phyloP scores from a whole-genome alignment of 2,888 invertebrate species.

The Ametastegia equiseti region DNA sequence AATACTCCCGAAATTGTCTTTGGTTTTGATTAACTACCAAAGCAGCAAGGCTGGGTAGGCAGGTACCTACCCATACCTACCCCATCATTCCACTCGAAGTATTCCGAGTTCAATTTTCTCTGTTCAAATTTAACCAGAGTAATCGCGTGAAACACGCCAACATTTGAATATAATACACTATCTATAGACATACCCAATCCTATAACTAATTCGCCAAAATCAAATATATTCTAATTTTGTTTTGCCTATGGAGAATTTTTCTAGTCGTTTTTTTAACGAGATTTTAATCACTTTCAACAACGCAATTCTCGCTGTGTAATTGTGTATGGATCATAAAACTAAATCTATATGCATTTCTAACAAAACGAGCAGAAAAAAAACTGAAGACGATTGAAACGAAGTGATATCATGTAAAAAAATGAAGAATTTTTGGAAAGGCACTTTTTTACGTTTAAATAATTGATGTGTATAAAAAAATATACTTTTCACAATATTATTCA shows the following conservation, averaged over 20 bases:
- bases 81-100: neutral
- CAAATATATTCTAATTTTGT: neutral
- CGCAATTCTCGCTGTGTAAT: too few species aligned
- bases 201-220: slow-evolving; percentile 1
- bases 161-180: slow-evolving; percentile 18
- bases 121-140: slow-evolving; percentile 44
- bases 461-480: too few species aligned
- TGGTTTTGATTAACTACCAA: slow-evolving; percentile 17
- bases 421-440: too few species aligned
- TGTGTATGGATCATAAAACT: neutral
- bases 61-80: neutral
- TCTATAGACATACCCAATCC: neutral
- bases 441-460: too few species aligned
- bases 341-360: neutral
- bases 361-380: neutral
- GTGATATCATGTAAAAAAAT: too few species aligned
- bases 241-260: neutral
- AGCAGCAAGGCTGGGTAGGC: neutral
- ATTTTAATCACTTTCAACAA: too few species aligned
- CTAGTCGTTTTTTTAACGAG: neutral
- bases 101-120: slow-evolving; percentile 34
- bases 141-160: slow-evolving; percentile 38
- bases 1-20: slow-evolving; percentile 41
- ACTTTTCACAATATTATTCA: too few species aligned
- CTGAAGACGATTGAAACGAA: neutral